Conservation (phyloP, 2,888 invertebrate species). For the Acleris sparsana region DNA sequence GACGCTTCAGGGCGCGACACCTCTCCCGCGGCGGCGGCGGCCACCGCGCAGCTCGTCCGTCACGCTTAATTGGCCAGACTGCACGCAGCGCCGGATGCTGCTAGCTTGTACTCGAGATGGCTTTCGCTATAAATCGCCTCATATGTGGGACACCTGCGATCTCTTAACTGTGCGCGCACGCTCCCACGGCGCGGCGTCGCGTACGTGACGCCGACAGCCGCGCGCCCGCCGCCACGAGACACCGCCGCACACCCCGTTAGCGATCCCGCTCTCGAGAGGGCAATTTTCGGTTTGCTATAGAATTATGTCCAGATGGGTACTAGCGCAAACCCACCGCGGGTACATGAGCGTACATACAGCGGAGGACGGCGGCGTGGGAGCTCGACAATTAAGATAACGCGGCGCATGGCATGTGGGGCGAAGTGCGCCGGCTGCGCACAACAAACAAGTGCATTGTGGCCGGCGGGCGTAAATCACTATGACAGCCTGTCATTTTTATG, state of each 20-base stretch:
- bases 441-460: slow-evolving; percentile 24
- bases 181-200: neutral
- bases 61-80: slow-evolving; percentile 35
- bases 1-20: too few relatives aligned
- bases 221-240: neutral
- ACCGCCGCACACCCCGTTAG: neutral
- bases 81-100: slow-evolving; percentile 29
- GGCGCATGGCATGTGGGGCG: slow-evolving; percentile 25
- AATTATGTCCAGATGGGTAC: slow-evolving; percentile 21
- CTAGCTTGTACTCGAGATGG: slow-evolving; percentile 4
- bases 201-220: neutral
- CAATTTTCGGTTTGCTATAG: slow-evolving; percentile 8
- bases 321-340: too few relatives aligned
- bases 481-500: slow-evolving; percentile 15
- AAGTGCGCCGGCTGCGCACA: slow-evolving; percentile 20
- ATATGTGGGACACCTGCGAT: slow-evolving; percentile 5
- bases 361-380: slow-evolving; percentile 31
- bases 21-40: neutral
- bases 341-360: neutral
- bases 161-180: neutral
- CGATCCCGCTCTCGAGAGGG: neutral
- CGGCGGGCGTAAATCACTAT: slow-evolving; percentile 9
- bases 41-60: slow-evolving; percentile 20
- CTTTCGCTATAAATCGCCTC: slow-evolving; percentile 11
- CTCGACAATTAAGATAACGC: slow-evolving; percentile 25